Percentiles rank a stretch among this genome's conserved stretches.
phyloP scores from a whole-genome alignment of 2,888 invertebrate species.

The Leuctra nigra region DNA sequence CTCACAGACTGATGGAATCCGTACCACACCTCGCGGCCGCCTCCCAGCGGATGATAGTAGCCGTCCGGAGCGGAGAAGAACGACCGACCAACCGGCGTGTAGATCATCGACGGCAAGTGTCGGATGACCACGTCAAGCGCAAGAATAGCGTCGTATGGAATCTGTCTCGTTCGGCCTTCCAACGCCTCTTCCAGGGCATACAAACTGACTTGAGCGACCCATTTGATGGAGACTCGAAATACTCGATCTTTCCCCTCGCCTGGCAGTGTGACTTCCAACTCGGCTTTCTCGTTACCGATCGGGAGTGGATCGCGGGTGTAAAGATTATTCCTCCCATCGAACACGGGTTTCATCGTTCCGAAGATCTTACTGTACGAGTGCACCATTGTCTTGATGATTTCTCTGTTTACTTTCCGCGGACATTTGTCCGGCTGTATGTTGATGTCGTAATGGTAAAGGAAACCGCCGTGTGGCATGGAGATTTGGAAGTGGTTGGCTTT shows the following conservation, averaged over 20 bases:
- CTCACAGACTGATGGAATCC: slow-evolving; percentile 99
- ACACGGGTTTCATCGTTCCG: slow-evolving; percentile 50
- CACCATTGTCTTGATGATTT: slow-evolving; percentile 71
- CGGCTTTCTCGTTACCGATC: slow-evolving; percentile 50
- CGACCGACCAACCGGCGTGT: slow-evolving; percentile 97
- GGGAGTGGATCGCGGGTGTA: slow-evolving; percentile 54
- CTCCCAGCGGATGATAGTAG: slow-evolving; percentile 91
- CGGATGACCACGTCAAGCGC: slow-evolving; percentile 99
- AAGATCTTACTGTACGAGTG: slow-evolving; percentile 49
- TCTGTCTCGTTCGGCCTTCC: slow-evolving; percentile 91
- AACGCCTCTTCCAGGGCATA: slow-evolving; percentile 96
- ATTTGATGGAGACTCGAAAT: slow-evolving; percentile 95
- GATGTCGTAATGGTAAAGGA: slow-evolving; percentile 98
- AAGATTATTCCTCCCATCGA: slow-evolving; percentile 56
- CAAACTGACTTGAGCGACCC: slow-evolving; percentile 89
- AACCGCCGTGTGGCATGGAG: slow-evolving; percentile 92
- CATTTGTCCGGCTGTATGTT: slow-evolving; percentile 99
- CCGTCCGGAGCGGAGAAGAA: slow-evolving; percentile 98
- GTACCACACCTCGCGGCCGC: slow-evolving; percentile 99
- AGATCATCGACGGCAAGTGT: slow-evolving; percentile 98
- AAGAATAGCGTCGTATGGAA: slow-evolving; percentile 93
- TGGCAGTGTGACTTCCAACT: slow-evolving; percentile 72
- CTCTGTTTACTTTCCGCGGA: slow-evolving; percentile 90
- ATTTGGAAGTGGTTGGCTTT: slow-evolving; percentile 99
- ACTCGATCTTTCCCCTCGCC: slow-evolving; percentile 98